Conservation (phyloP, 2,113 vertebrate genomes). For the Falcunculus frontatus region DNA sequence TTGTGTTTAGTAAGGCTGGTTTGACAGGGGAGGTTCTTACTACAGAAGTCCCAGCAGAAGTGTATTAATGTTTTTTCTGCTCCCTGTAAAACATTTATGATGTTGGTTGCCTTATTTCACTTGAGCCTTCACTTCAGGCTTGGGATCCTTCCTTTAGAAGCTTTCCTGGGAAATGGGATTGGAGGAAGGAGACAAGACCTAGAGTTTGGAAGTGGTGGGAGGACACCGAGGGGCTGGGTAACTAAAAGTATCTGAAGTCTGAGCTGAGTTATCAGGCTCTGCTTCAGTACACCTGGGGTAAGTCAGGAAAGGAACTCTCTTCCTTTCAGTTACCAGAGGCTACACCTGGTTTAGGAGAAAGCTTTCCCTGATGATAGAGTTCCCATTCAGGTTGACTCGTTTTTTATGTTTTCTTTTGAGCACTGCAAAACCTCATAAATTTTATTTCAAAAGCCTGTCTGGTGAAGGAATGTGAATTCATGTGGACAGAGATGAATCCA, state of each 20-base stretch:
- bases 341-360: background rate
- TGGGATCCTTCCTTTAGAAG: background rate
- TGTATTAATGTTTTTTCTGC: background rate
- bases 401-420: background rate
- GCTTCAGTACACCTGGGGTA: background rate
- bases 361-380: background rate
- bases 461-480: slow-evolving; percentile 1
- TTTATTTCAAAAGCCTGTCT: slow-evolving; percentile 14
- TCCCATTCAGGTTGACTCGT: background rate
- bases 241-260: background rate
- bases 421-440: background rate
- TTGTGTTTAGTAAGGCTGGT: background rate
- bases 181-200: background rate
- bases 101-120: background rate
- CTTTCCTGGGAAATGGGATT: background rate
- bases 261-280: background rate
- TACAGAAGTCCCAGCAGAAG: background rate
- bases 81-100: accelerated
- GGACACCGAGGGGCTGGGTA: accelerated
- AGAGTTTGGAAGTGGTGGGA: background rate
- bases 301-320: background rate
- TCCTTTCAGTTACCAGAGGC: background rate
- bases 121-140: background rate
- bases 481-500: background rate
- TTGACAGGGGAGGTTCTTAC: background rate